Base-by-base conservation (phyloP, 2,113 vertebrate species). In the Rhodinocichla rosea region DNA sequence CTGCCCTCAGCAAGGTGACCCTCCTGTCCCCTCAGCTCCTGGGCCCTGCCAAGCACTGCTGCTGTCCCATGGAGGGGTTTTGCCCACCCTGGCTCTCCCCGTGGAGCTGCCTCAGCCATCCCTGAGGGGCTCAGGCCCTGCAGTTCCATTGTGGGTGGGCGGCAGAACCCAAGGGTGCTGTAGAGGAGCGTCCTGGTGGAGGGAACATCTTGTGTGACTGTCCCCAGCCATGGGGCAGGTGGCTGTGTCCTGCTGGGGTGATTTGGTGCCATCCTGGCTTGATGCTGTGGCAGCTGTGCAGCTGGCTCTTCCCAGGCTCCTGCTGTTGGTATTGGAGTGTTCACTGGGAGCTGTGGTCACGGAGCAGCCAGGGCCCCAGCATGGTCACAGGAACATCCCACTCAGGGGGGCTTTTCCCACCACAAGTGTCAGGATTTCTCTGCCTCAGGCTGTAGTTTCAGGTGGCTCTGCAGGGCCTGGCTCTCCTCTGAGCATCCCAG, bases 261-360 rank as follows among this genome's bases (percentile, higher is more conserved):
- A 13, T 39, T 73, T 33, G 37, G 28, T 42, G 55, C 16, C 15
- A 23, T 32, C 13, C 39, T 4, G 2, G 13, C 11, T 71, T 4
- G 2, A 13, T 42, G 18, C 6, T 19, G 17, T 22, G 16, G 55
- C 55, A 37, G 57, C 32, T 39, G 26, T n/a, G 42, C 59, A 40
- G 2, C 33, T 63, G 3, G 6, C 28, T 19, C 50, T 35, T 76
- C 24, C 40, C 37, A 4, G 3, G 8, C 39, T 56, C 0, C 0
- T 27, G 71, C 20, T 0, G 0, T 17, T 0, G 0, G 14, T 12
- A 39, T 21, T 27, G 15, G 32, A 19, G 21, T 9, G 11, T 9
- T 55, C 30, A 6, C 49, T 37, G 59, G 30, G 59, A 27, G 26
- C 71, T 53, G 57, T 6, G 11, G 9, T 11, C 32, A 16, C 15